These are phyloP conservation scores for Melopsittacus undulatus DNA, from an alignment of 2,797 vertebrate species.

Conservation along the genomic window DNA sequence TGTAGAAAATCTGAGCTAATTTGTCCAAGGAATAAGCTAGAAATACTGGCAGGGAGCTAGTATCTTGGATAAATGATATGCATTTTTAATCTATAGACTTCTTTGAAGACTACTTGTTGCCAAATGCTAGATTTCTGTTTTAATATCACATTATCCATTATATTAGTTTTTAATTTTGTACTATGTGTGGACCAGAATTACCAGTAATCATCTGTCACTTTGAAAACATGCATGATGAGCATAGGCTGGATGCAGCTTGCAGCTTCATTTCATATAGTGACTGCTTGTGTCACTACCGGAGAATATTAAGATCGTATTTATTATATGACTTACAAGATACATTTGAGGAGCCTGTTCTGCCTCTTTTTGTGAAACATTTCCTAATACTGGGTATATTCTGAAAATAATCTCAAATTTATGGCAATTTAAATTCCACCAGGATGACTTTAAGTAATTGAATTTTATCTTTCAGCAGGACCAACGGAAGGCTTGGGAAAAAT, in stretches of 20 bases:
- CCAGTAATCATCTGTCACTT: neutral
- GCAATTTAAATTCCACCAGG: neutral
- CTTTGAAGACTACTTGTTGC: neutral
- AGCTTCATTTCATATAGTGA: neutral
- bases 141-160: neutral
- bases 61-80: neutral
- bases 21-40: neutral
- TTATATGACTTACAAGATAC: neutral
- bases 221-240: neutral
- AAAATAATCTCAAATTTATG: neutral
- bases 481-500: conserved; percentile 96
- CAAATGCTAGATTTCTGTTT: neutral
- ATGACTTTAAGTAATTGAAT: neutral
- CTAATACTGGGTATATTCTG: neutral
- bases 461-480: conserved; percentile 79
- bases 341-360: neutral
- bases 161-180: neutral
- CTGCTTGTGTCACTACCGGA: neutral
- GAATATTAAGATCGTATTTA: neutral
- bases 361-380: neutral
- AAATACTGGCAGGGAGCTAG: neutral
- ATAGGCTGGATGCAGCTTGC: neutral
- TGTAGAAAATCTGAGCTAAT: neutral
- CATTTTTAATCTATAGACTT: neutral
- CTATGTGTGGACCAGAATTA: neutral